phyloP scores from a whole-genome alignment of 1,140 invertebrate species.

The Musca vetustissima region DNA sequence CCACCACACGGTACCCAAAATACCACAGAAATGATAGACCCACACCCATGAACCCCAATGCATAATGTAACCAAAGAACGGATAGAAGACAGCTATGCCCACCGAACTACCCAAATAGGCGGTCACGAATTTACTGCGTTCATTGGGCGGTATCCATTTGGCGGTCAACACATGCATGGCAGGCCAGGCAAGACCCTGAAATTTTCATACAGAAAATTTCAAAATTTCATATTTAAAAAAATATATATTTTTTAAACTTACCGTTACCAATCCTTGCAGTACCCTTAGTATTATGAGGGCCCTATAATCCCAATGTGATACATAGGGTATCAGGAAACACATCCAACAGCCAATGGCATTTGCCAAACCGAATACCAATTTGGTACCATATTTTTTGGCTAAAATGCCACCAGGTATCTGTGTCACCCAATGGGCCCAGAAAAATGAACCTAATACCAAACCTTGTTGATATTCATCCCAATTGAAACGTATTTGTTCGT shows the following conservation, averaged over 20 bases:
- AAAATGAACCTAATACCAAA: constrained; percentile 71
- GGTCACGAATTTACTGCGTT: constrained; percentile 74
- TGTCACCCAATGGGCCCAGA: constrained; percentile 72
- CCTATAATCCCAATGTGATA: constrained; percentile 63
- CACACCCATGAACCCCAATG: constrained; percentile 70
- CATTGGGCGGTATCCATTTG: constrained; percentile 80
- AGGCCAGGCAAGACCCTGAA: constrained; percentile 79
- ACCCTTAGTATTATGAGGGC: constrained; percentile 66
- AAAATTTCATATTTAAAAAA: too few relatives aligned
- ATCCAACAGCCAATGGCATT: constrained; percentile 71
- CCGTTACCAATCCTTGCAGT: constrained; percentile 73
- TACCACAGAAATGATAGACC: constrained; percentile 73
- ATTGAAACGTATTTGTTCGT: constrained; percentile 52
- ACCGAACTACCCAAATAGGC: constrained; percentile 70
- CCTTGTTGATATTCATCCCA: constrained; percentile 73
- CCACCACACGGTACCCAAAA: constrained; percentile 69
- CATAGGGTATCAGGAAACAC: constrained; percentile 69
- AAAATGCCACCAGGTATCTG: constrained; percentile 76
- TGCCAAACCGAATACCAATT: constrained; percentile 68
- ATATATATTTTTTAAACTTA: constrained; percentile 56
- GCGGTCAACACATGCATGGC: constrained; percentile 75
- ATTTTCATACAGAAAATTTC: constrained; percentile 24
- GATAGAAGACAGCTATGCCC: constrained; percentile 70
- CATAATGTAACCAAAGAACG: constrained; percentile 69
- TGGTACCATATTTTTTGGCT: constrained; percentile 70